Evolutionary conservation across 2,888 invertebrate genomes (phyloP).

Genomic region (Drosophila birchii): DNA sequence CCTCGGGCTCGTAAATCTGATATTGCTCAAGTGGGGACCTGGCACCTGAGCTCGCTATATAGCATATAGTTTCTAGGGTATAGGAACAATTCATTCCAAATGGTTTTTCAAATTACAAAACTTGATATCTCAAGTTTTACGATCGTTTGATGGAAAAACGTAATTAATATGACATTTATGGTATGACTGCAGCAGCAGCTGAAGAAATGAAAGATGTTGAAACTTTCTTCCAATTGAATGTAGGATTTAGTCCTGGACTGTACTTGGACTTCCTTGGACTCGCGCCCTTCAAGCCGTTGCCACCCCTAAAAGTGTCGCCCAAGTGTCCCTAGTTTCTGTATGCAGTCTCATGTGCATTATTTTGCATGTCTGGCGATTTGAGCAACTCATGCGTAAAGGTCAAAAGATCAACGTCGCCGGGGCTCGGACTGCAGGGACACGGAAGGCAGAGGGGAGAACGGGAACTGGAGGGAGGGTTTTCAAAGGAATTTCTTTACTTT

Average conservation of each 20-base stretch:
- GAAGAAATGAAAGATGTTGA: neutral
- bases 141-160: conserved; percentile 66
- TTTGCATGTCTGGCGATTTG: conserved; percentile 78
- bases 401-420: conserved; percentile 80
- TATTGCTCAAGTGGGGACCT: conserved; percentile 65
- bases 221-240: neutral
- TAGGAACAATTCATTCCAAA: conserved; percentile 60
- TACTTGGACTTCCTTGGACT: conserved; percentile 21
- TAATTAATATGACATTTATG: conserved; percentile 60
- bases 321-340: conserved; percentile 21
- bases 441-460: conserved; percentile 18
- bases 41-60: conserved; percentile 41
- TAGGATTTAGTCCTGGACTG: conserved; percentile 1
- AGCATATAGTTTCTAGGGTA: conserved; percentile 15
- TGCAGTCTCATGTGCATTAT: conserved; percentile 76
- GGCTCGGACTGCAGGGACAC: conserved; percentile 45
- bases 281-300: conserved; percentile 64
- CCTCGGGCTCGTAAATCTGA: conserved; percentile 68
- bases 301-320: conserved; percentile 58
- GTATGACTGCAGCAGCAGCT: conserved; percentile 23
- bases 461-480: conserved; percentile 39
- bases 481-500: conserved; percentile 40
- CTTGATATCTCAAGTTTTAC: conserved; percentile 69
- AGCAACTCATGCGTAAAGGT: conserved; percentile 80
- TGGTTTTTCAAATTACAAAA: conserved; percentile 57